phyloP scores from a whole-genome alignment of 2,797 vertebrate genomes.

The Numenius phaeopus region DNA sequence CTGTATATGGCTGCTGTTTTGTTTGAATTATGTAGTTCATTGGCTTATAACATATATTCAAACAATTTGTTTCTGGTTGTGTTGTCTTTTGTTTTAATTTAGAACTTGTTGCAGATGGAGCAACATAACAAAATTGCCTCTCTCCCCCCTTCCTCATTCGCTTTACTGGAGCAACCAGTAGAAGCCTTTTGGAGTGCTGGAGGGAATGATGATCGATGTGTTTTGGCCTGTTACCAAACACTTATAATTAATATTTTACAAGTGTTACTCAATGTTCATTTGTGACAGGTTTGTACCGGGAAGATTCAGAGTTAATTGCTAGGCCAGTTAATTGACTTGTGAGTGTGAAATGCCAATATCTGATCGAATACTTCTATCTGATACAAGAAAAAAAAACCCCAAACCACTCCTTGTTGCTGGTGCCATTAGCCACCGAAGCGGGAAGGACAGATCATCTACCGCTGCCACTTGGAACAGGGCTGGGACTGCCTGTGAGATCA shows the following conservation, averaged over 20 bases:
- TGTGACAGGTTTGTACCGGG: not conserved
- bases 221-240: not conserved
- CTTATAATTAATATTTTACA: conserved; percentile 22
- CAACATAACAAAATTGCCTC: not conserved
- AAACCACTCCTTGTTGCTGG: not conserved
- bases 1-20: not conserved
- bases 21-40: not conserved
- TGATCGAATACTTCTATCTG: not conserved
- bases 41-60: not conserved
- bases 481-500: not conserved
- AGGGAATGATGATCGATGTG: not conserved
- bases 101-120: not conserved
- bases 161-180: not conserved
- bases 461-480: not conserved
- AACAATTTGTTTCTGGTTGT: not conserved
- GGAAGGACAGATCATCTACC: not conserved
- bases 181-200: not conserved
- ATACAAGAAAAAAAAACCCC: not conserved
- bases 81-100: not conserved
- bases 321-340: not conserved
- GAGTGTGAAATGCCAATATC: not conserved
- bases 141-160: not conserved
- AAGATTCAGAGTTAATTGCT: conserved; percentile 21
- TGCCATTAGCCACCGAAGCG: not conserved
- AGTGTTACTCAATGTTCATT: not conserved